Conservation (phyloP, 2,797 vertebrate species). For the Melanotaenia trifasciata region DNA sequence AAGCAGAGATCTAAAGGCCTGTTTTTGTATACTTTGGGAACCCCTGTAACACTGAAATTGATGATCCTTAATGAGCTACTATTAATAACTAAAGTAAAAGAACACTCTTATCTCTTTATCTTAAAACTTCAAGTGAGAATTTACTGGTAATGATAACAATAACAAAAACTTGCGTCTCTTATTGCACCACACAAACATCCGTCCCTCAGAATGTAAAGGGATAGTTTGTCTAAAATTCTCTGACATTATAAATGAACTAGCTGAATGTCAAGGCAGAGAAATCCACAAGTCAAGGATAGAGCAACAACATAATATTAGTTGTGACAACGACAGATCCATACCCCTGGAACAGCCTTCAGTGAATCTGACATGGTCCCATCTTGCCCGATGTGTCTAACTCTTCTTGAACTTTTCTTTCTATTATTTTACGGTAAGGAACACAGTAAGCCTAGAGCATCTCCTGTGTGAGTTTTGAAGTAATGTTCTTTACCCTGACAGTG, state of each 20-base stretch:
- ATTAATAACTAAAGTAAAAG: background rate
- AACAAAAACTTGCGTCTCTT: background rate
- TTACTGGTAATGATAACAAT: background rate
- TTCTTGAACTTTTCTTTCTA: slow-evolving; percentile 67
- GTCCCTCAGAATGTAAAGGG: background rate
- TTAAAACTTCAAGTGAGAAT: background rate
- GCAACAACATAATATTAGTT: slow-evolving; percentile 56
- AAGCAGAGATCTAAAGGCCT: slow-evolving; percentile 24
- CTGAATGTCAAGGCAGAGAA: slow-evolving; percentile 48
- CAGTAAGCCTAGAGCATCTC: slow-evolving; percentile 64
- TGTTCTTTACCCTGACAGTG: slow-evolving; percentile 75
- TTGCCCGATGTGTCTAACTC: slow-evolving; percentile 66
- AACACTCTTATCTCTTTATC: background rate
- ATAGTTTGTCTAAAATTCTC: slow-evolving; percentile 7
- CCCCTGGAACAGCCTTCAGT: slow-evolving; percentile 57
- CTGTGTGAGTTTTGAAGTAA: slow-evolving; percentile 72
- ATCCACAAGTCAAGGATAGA: slow-evolving; percentile 49
- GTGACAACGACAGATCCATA: slow-evolving; percentile 74
- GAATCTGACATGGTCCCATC: slow-evolving; percentile 72
- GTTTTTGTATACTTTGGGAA: background rate
- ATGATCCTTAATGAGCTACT: background rate
- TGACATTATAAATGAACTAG: slow-evolving; percentile 49
- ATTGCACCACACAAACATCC: slow-evolving; percentile 10
- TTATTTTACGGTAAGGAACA: slow-evolving; percentile 59
- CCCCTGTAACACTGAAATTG: background rate